A percentile compares a stretch with the other conserved stretches of the same genome.
Conservation (phyloP, 1,140 invertebrate genomes). For the Brachionus rotundiformis region DNA sequence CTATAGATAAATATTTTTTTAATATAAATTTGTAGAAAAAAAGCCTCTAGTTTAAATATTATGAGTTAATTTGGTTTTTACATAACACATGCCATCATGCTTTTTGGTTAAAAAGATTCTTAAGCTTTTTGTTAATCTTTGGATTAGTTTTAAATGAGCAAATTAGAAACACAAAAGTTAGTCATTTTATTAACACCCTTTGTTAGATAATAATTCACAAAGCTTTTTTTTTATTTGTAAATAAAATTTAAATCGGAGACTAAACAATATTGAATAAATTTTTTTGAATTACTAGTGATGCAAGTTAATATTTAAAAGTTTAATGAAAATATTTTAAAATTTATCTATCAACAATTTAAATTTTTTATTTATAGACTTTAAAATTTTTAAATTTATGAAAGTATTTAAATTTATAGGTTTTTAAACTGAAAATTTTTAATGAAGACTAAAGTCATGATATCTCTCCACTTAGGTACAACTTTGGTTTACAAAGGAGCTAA, state of each 20-base stretch:
- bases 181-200: constrained; percentile 1
- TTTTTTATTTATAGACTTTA: no score
- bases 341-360: no score
- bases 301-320: no score
- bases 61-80: neutral
- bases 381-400: no score
- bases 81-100: constrained; percentile 33
- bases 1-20: neutral
- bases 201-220: neutral
- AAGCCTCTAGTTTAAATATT: constrained; percentile 31
- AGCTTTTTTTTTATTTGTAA: no score
- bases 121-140: constrained; percentile 30
- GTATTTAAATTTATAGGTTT: no score
- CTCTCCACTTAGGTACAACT: no score
- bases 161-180: constrained; percentile 17
- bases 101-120: constrained; percentile 1
- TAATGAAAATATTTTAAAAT: no score
- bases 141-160: constrained; percentile 28
- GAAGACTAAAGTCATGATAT: no score
- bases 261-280: neutral
- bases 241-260: constrained; percentile 10
- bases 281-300: no score
- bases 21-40: neutral
- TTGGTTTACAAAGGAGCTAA: no score
- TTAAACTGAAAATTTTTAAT: no score